Evolutionary conservation across 1,140 invertebrate genomes (phyloP).

Genomic region (Melitaea cinxia): DNA sequence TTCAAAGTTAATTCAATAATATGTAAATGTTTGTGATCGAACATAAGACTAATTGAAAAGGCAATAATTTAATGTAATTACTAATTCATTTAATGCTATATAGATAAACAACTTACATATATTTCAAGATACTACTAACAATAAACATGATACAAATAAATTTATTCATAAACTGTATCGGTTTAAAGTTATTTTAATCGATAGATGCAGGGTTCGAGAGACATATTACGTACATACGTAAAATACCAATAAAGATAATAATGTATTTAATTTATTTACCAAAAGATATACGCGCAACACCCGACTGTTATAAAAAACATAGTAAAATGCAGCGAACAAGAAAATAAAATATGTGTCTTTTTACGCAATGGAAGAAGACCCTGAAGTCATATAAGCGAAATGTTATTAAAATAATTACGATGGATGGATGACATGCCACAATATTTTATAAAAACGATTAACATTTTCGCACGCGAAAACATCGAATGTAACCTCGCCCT

Average conservation of each 20-base stretch:
- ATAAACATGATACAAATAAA: neutral
- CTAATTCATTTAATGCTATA: constrained; percentile 3
- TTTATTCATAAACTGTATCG: neutral
- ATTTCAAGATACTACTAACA: constrained; percentile 3
- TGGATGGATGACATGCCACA: constrained; percentile 45
- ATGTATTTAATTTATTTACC: neutral
- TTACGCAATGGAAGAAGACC: neutral
- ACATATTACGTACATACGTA: neutral
- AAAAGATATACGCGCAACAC: neutral
- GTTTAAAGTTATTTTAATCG: neutral
- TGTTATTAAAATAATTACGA: constrained; percentile 66
- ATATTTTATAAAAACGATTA: neutral
- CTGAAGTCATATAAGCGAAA: constrained; percentile 1
- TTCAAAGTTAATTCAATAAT: constrained; percentile 4
- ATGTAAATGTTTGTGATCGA: constrained; percentile 1
- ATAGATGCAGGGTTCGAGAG: neutral
- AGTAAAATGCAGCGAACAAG: neutral
- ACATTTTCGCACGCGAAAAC: constrained; percentile 8
- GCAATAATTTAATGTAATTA: constrained; percentile 1
- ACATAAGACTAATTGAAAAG: constrained; percentile 7
- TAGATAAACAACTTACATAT: neutral
- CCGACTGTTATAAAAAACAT: neutral
- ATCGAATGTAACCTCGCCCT: neutral
- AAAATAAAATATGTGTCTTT: constrained; percentile 6
- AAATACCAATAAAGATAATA: neutral